Percentiles rank a stretch among this genome's conserved stretches.
Evolutionary conservation across 2,797 vertebrate genomes (phyloP).

Genomic region (Selene dorsalis): DNA sequence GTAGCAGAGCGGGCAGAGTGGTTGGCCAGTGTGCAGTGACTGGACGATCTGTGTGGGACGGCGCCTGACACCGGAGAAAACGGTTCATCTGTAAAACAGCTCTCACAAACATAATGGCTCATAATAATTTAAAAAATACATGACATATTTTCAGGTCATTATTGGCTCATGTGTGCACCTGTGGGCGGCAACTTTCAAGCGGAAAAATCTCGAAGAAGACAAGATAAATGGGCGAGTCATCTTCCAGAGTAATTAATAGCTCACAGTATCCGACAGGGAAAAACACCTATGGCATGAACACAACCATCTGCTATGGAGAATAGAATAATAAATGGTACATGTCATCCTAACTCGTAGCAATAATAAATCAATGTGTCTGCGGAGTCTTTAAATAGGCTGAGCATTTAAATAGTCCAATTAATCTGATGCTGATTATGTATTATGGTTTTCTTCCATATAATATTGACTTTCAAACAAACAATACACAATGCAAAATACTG

Average conservation of each 20-base stretch:
- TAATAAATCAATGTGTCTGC: background rate
- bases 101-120: slow-evolving; percentile 8
- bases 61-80: slow-evolving; percentile 63
- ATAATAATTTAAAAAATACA: slow-evolving; percentile 17
- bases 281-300: slow-evolving; percentile 23
- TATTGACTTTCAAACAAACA: background rate
- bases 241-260: slow-evolving; percentile 20
- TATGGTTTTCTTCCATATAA: background rate
- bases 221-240: slow-evolving; percentile 35
- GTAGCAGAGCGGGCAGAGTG: slow-evolving; percentile 63
- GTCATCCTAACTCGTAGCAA: slow-evolving; percentile 1
- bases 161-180: background rate
- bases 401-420: background rate
- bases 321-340: background rate
- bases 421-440: slow-evolving; percentile 23
- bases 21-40: slow-evolving; percentile 60
- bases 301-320: background rate
- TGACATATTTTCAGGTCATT: slow-evolving; percentile 23
- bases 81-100: background rate
- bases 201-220: slow-evolving; percentile 23
- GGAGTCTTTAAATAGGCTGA: background rate
- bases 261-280: slow-evolving; percentile 5
- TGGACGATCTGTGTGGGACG: slow-evolving; percentile 62
- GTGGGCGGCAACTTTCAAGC: slow-evolving; percentile 6
- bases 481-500: background rate